Evolutionary conservation across 2,888 invertebrate genomes (phyloP), one percentile per base, ranked within the genome.

Genomic region (Drosophila kuntzei): DNA sequence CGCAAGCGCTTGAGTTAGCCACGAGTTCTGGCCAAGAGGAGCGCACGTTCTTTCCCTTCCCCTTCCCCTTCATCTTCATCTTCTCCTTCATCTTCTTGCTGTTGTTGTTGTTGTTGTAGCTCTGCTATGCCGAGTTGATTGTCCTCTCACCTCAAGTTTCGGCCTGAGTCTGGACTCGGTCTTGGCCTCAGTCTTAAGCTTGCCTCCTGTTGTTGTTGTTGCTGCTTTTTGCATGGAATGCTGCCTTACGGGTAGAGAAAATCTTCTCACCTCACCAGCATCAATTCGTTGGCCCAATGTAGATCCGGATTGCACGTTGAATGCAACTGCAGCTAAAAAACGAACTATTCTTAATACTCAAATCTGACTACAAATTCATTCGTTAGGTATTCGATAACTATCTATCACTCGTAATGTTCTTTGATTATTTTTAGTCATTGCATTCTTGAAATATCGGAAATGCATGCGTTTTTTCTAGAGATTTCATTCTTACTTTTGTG

Each of bases 1-100:
- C 85, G 83, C 89, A 88, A 88, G 88, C 81, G 76, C 82, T 81
- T 85, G 65, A 87, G 87, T 81, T 81, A 85, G 81, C 81, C 81
- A 87, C 79, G 80, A 82, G 88, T 86, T 80, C 53, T 53, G 66
- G 60, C 69, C 69, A 74, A 61, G 53, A 70, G 76, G 76, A 81
- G 81, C 65, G 60, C 65, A 66, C 54, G 55, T 67, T 65, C 55
- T 43, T 20, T 12, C 37, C 51, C 37, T 43, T 57, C 27, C 67
- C 63, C 54, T 41, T 18, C 18, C 36, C 50, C 37, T 43, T 57
- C 22, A 22, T 22, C 29, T 11, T 32, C n/a, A n/a, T n/a, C n/a
- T n/a, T n/a, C 29, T 32, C 8, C 8, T 27, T 27, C n/a, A n/a
- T n/a, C 29, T 32, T 27, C 8, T 27, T 27, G 27, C 8, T 27